Evolutionary conservation across 1,140 invertebrate species (phyloP).

Genomic region (Drosophila bifasciata): DNA sequence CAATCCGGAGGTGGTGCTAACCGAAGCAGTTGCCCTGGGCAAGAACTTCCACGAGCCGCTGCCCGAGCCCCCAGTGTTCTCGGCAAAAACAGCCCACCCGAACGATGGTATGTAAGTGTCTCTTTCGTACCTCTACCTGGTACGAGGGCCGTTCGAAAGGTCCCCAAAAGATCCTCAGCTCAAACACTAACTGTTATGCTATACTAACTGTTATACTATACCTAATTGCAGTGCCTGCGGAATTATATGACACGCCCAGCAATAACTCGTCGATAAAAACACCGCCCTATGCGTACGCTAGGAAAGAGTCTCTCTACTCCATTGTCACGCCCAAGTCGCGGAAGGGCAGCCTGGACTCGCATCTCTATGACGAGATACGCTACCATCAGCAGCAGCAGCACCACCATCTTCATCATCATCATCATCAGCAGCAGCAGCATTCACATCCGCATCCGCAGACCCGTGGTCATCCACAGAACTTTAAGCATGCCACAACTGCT

Average conservation of each 20-base stretch:
- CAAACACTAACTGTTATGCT: too few relatives aligned
- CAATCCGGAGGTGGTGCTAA: constrained; percentile 56
- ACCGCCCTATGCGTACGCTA: constrained; percentile 72
- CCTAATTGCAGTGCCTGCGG: constrained; percentile 67
- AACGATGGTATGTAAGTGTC: constrained; percentile 84
- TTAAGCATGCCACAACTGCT: constrained; percentile 60
- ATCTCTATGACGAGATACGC: constrained; percentile 81
- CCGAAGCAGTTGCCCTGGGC: constrained; percentile 47
- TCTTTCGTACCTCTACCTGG: constrained; percentile 26
- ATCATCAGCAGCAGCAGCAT: constrained; percentile 29
- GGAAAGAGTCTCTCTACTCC: constrained; percentile 80
- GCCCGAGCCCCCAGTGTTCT: constrained; percentile 52
- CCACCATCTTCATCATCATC: constrained; percentile 28
- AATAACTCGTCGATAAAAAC: constrained; percentile 76
- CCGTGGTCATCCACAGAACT: constrained; percentile 16
- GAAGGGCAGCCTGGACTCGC: constrained; percentile 77
- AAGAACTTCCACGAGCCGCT: constrained; percentile 76
- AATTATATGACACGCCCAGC: constrained; percentile 79
- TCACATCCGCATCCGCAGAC: constrained; percentile 7
- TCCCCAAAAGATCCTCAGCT: constrained; percentile 21
- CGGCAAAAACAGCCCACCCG: constrained; percentile 37
- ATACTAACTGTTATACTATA: too few relatives aligned
- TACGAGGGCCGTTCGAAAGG: too few relatives aligned
- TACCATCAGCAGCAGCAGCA: constrained; percentile 74
- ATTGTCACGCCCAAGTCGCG: constrained; percentile 75